Conservation (phyloP, 37 sponge, comb jelly and placozoan genomes). For the Spongilla lacustris region DNA sequence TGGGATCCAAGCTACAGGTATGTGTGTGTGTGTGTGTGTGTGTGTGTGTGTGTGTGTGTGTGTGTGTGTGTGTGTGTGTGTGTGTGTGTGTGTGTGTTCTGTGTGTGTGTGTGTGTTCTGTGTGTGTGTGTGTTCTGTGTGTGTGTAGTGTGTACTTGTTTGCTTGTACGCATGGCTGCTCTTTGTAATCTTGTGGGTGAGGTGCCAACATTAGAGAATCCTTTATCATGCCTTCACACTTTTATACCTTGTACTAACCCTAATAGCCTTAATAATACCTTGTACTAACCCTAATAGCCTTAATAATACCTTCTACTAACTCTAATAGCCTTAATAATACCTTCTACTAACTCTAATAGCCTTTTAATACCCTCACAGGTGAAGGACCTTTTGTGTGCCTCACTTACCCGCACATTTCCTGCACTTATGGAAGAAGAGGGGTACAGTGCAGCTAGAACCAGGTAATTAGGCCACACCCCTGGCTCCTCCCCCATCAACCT, state of each 20-base stretch:
- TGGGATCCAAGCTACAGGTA: conserved; percentile 43
- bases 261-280: conserved; percentile 12
- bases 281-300: not conserved
- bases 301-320: conserved; percentile 2
- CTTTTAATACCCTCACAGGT: not conserved
- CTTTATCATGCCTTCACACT: too few relatives aligned
- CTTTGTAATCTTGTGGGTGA: too few relatives aligned
- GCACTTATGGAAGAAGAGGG: not conserved
- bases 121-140: not conserved
- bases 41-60: conserved; percentile 23
- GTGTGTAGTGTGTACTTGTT: conserved; percentile 6
- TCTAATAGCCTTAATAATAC: not conserved
- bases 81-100: conserved; percentile 30
- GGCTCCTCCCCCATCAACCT: not conserved
- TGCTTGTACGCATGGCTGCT: not conserved
- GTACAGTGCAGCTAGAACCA: too few relatives aligned
- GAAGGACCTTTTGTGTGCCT: too few relatives aligned
- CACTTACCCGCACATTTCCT: too few relatives aligned
- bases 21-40: conserved; percentile 4
- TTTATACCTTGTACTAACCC: too few relatives aligned
- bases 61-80: conserved; percentile 38
- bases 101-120: not conserved
- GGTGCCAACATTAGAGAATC: too few relatives aligned
- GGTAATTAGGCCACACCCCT: too few relatives aligned
- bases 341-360: not conserved